Conservation (phyloP, 2,888 invertebrate species). For the Cremastinae sp. region DNA sequence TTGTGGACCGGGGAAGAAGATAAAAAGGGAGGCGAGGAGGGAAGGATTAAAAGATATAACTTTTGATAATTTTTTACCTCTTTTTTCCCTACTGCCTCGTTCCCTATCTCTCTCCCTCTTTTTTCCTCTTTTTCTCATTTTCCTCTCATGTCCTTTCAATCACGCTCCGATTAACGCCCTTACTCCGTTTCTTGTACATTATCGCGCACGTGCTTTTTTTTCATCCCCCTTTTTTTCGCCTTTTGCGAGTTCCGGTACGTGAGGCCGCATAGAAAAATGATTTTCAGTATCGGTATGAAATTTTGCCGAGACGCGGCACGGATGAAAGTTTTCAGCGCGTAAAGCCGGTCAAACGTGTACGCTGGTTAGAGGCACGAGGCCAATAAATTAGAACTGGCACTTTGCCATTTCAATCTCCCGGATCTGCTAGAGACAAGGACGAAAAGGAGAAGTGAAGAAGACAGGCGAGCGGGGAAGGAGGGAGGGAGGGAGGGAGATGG, state of each 20-base stretch:
- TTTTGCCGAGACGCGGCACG: conserved; percentile 16
- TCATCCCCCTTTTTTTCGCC: too few relatives aligned
- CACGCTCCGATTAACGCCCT: conserved; percentile 54
- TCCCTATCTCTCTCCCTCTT: conserved; percentile 18
- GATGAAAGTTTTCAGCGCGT: conserved; percentile 51
- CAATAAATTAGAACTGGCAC: conserved; percentile 78
- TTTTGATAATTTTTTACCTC: conserved; percentile 51
- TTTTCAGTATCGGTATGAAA: conserved; percentile 8
- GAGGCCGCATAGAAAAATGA: conserved; percentile 1
- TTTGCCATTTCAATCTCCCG: conserved; percentile 77
- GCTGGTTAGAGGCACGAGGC: conserved; percentile 74
- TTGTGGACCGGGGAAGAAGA: conserved; percentile 9
- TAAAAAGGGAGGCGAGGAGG: conserved; percentile 3
- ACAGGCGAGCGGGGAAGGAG: conserved; percentile 24
- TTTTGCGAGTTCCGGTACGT: not conserved
- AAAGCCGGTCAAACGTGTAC: conserved; percentile 70
- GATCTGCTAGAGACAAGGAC: conserved; percentile 72
- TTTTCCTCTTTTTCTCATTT: conserved; percentile 24
- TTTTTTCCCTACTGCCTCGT: conserved; percentile 42
- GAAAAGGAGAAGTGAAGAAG: conserved; percentile 3
- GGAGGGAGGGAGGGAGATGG: not conserved
- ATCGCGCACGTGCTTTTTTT: not conserved
- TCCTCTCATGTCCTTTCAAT: conserved; percentile 30
- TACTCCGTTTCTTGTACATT: conserved; percentile 24
- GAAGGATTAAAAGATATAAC: conserved; percentile 31